Evolutionary conservation across 2,797 vertebrate species (phyloP).

Genomic region (Menidia menidia): DNA sequence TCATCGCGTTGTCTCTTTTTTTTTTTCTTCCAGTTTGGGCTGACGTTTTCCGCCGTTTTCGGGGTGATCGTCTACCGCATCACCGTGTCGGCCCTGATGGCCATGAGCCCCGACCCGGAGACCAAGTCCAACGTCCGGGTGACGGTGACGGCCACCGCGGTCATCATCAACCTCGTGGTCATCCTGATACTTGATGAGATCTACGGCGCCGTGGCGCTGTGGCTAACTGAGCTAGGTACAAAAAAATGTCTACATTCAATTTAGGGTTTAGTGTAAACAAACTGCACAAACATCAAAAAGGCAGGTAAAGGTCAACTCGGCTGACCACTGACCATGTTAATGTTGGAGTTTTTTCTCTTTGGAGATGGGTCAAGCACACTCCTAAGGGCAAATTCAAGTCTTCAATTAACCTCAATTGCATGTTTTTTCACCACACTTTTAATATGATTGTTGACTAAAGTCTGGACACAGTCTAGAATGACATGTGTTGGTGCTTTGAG

Average conservation of each 20-base stretch:
- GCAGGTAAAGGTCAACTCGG: not conserved
- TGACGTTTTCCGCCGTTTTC: conserved; percentile 95
- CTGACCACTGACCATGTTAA: not conserved
- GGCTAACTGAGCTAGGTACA: conserved; percentile 96
- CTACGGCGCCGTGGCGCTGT: conserved; percentile 92
- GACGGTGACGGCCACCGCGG: conserved; percentile 93
- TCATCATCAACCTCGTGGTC: conserved; percentile 96
- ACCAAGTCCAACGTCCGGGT: conserved; percentile 90
- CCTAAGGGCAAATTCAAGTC: no score
- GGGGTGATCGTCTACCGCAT: conserved; percentile 95
- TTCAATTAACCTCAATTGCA: no score
- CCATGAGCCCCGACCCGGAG: conserved; percentile 88
- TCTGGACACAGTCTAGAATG: no score
- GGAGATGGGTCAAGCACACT: no score
- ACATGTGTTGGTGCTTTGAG: no score
- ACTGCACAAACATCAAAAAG: not conserved
- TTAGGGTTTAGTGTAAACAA: not conserved
- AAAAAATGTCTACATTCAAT: not conserved
- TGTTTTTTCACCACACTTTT: no score
- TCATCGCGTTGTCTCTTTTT: no score
- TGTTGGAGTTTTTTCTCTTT: no score
- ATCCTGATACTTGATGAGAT: conserved; percentile 98
- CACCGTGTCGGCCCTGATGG: conserved; percentile 90
- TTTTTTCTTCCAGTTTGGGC: conserved; percentile 83
- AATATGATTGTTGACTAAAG: no score